These are phyloP conservation scores for Vollenhovia emeryi DNA, from an alignment of 1,140 invertebrate genomes.

Conservation along the genomic window DNA sequence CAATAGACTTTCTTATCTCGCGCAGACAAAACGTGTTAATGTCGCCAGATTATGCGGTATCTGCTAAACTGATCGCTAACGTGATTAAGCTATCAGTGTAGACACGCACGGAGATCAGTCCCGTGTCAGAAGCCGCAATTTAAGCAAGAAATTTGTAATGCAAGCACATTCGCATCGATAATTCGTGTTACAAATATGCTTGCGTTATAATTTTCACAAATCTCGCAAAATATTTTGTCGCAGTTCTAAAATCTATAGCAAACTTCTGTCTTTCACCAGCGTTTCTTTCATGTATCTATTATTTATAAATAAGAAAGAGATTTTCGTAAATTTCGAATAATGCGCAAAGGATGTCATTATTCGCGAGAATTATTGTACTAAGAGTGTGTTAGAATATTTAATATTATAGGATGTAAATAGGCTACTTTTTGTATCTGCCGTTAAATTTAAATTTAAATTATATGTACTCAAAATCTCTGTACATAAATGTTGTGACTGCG, in stretches of 20 bases:
- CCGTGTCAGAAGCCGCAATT: not conserved
- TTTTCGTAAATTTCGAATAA: not conserved
- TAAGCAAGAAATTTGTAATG: not conserved
- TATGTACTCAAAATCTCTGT: not conserved
- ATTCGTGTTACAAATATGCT: not conserved
- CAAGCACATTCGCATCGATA: not conserved
- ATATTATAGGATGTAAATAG: not conserved
- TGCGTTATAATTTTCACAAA: not conserved
- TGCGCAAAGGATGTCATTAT: not conserved
- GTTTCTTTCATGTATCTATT: not conserved
- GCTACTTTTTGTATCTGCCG: not conserved
- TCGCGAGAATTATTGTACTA: not conserved
- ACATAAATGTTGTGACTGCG: not conserved
- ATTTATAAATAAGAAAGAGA: not conserved
- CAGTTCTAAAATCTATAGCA: not conserved
- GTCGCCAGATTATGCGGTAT: not conserved
- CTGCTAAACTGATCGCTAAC: not conserved
- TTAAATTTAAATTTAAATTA: slow-evolving; percentile 8
- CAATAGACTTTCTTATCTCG: not conserved
- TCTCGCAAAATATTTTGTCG: not conserved
- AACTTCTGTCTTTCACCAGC: not conserved
- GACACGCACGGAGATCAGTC: not conserved
- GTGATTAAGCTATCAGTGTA: not conserved
- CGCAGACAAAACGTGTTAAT: not conserved
- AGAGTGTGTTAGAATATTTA: not conserved